phyloP scores from a whole-genome alignment of 2,797 vertebrate genomes.

The Gadopsis marmoratus region DNA sequence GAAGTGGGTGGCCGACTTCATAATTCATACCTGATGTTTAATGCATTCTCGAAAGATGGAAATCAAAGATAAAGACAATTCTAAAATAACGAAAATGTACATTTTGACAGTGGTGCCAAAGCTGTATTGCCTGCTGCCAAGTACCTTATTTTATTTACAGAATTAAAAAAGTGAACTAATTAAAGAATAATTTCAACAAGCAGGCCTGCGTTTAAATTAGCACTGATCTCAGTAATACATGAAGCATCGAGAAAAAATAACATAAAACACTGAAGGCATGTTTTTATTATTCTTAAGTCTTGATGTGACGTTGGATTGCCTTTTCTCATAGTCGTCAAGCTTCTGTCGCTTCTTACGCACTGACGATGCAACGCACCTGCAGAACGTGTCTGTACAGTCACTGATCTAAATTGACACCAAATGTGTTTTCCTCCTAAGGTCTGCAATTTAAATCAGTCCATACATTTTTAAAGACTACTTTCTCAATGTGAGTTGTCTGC shows the following conservation, averaged over 20 bases:
- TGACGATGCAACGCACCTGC: neutral
- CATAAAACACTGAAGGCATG: neutral
- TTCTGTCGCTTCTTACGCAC: neutral
- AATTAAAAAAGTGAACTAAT: neutral
- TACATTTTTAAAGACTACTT: constrained; percentile 34
- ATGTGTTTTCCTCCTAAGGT: constrained; percentile 7
- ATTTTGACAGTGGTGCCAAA: neutral
- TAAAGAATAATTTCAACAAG: constrained; percentile 8
- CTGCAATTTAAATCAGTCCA: constrained; percentile 11
- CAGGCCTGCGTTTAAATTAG: neutral
- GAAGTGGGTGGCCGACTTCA: constrained; percentile 8
- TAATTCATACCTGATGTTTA: constrained; percentile 50
- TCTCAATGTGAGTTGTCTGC: constrained; percentile 1
- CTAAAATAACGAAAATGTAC: neutral
- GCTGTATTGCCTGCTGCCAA: neutral
- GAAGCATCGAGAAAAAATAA: neutral
- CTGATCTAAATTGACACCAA: constrained; percentile 4
- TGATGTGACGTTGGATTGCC: neutral
- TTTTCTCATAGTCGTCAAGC: neutral
- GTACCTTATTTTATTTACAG: neutral
- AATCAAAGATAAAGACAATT: neutral
- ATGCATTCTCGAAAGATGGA: constrained; percentile 4
- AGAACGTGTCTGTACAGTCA: neutral
- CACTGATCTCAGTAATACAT: neutral
- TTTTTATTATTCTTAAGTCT: neutral